Percentiles rank a stretch among this genome's conserved stretches.
Conservation (phyloP, 2,888 invertebrate species). For the Chrysopilus asiliformis region DNA sequence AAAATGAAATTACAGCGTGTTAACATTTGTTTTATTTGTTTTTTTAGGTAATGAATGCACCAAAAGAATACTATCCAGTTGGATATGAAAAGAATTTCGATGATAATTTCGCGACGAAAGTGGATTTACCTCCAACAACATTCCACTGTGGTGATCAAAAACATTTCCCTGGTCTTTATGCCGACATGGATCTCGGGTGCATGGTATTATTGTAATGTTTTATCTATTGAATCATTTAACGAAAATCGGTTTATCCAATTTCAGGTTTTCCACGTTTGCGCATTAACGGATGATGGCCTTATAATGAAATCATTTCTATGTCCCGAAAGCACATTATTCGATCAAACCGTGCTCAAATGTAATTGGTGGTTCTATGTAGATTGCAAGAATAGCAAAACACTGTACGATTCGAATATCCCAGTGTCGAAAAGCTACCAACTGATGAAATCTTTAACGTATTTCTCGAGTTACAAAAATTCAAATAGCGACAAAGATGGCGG, state of each 20-base stretch:
- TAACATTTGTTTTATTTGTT: background rate
- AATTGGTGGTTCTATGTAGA: constrained; percentile 94
- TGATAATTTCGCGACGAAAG: constrained; percentile 72
- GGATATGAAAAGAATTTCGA: constrained; percentile 83
- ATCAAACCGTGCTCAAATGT: constrained; percentile 81
- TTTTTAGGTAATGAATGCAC: constrained; percentile 71
- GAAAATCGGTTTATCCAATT: constrained; percentile 15
- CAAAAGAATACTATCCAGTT: constrained; percentile 75
- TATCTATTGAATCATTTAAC: background rate
- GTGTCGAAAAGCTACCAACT: constrained; percentile 84
- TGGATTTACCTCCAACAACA: constrained; percentile 68
- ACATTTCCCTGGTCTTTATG: constrained; percentile 80
- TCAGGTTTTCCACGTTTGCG: constrained; percentile 85
- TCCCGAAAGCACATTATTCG: constrained; percentile 81
- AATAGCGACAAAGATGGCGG: constrained; percentile 11
- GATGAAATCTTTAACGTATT: constrained; percentile 81
- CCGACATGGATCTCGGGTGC: constrained; percentile 76
- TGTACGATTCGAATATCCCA: constrained; percentile 82
- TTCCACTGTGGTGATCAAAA: constrained; percentile 82
- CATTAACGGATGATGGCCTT: constrained; percentile 73
- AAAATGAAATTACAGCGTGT: background rate
- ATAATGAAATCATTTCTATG: constrained; percentile 87
- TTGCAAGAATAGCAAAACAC: constrained; percentile 63
- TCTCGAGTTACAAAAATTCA: constrained; percentile 62
- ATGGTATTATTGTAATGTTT: constrained; percentile 48